Base-by-base conservation (phyloP, 2,113 vertebrate species). In the Neopipo cinnamomea region DNA sequence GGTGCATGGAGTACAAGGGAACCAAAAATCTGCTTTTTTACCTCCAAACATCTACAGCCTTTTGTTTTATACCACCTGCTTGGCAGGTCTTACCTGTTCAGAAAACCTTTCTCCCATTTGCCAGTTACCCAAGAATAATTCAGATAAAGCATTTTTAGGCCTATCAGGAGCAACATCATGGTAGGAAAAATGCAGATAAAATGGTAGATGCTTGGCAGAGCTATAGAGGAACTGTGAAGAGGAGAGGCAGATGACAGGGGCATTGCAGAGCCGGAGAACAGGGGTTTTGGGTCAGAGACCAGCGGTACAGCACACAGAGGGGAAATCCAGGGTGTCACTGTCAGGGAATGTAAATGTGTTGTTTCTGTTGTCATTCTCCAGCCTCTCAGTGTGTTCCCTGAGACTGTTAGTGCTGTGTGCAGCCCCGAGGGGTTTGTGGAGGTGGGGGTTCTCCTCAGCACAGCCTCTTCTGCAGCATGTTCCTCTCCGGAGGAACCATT, bases 401-500 rank as follows among this genome's bases (percentile, higher is more conserved):
- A 39, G 61, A 17, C 2, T 12, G 42, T 66, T 52, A 65, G 41
- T 61, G 63, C 74, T 88, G 6, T 46, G 33, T 67, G 47, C 30
- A 22, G 30, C 63, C 72, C 65, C 33, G 9, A 14, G 2, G n/a
- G 47, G 21, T 59, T 39, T 84, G 61, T 77, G 62, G 65, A 93
- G 52, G 70, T 86, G 82, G 68, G 28, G 75, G 22, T 1, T 5
- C 66, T 72, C 71, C 56, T 82, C 85, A 76, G 84, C 87, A 52
- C 65, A 86, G 78, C 44, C 49, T 59, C 50, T 83, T 63, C 63
- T 89, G 77, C 83, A 72, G 88, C 15, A 44, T 9, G n/a, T n/a
- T n/a, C n/a, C 10, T 90, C 70, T 87, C 46, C 3, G 6, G 21
- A 55, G 92, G 92, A 93, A 93, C 86, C 90, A 89, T 96, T 93